phyloP scores from a whole-genome alignment of 2,888 invertebrate genomes.

The Meteorus cinctellus region DNA sequence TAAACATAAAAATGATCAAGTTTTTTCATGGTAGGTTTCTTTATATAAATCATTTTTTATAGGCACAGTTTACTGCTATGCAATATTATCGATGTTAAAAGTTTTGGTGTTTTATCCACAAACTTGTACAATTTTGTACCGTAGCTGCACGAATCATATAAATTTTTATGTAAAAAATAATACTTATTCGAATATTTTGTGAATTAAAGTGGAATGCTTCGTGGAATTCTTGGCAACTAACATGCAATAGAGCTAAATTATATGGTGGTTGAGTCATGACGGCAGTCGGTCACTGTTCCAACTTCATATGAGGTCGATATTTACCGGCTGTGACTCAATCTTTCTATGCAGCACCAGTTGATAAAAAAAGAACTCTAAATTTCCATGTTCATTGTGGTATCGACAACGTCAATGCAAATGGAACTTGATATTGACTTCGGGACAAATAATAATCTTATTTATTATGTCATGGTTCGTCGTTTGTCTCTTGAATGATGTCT shows the following conservation, averaged over 20 bases:
- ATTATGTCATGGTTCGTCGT: too few relatives aligned
- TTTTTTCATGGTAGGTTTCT: too few relatives aligned
- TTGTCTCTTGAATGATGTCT: too few relatives aligned
- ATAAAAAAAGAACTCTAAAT: too few relatives aligned
- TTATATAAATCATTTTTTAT: not conserved
- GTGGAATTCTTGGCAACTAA: not conserved
- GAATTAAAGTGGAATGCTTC: not conserved
- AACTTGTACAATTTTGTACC: slow-evolving; percentile 37
- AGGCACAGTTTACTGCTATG: slow-evolving; percentile 24
- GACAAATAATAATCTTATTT: too few relatives aligned
- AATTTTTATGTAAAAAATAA: too few relatives aligned
- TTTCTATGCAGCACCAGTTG: too few relatives aligned
- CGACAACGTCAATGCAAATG: too few relatives aligned
- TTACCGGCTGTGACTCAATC: not conserved
- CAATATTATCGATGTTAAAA: slow-evolving; percentile 24
- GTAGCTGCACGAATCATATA: not conserved
- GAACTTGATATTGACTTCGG: too few relatives aligned
- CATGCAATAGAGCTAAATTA: not conserved
- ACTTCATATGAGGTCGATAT: not conserved
- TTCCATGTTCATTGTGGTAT: too few relatives aligned
- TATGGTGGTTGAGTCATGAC: not conserved
- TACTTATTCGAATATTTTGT: too few relatives aligned
- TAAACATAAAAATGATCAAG: not conserved
- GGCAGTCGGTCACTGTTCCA: not conserved
- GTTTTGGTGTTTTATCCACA: slow-evolving; percentile 23